phyloP scores from a whole-genome alignment of 2,113 vertebrate species.

The Eretmodus cyanostictus region DNA sequence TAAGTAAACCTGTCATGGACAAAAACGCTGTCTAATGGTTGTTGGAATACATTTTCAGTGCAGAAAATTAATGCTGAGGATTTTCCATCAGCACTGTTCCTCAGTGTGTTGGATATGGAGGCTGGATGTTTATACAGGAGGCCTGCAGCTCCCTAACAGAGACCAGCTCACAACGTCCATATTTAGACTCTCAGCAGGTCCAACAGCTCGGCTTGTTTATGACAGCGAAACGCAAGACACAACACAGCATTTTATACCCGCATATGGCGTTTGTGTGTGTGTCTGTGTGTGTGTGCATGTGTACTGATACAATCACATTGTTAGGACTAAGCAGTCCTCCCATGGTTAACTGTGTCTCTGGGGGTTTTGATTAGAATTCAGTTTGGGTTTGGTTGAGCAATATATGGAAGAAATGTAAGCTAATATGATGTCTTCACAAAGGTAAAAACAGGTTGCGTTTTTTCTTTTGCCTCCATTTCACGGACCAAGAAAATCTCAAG shows the following conservation, averaged over 20 bases:
- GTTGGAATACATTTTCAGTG: not conserved
- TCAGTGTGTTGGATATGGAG: not conserved
- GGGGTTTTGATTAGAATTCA: not conserved
- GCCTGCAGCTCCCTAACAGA: slow-evolving; percentile 11
- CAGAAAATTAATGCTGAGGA: not conserved
- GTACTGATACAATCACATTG: not conserved
- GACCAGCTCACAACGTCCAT: slow-evolving; percentile 35
- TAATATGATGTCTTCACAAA: not conserved
- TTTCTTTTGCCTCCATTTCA: not conserved
- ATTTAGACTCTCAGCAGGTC: slow-evolving; percentile 38
- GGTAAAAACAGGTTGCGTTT: not conserved
- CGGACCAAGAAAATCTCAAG: not conserved
- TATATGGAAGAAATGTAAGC: not conserved
- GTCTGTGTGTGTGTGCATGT: not conserved
- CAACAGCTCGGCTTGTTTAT: slow-evolving; percentile 24
- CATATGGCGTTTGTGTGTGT: slow-evolving; percentile 20
- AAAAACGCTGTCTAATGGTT: not conserved
- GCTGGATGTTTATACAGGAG: slow-evolving; percentile 32
- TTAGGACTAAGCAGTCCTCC: not conserved
- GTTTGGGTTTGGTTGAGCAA: not conserved
- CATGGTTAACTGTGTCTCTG: not conserved
- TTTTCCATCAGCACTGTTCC: not conserved
- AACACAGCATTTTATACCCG: slow-evolving; percentile 9
- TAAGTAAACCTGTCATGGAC: not conserved
- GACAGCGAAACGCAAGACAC: slow-evolving; percentile 4